Conservation (phyloP, 2,888 invertebrate genomes). For the Galerucella nymphaeae region DNA sequence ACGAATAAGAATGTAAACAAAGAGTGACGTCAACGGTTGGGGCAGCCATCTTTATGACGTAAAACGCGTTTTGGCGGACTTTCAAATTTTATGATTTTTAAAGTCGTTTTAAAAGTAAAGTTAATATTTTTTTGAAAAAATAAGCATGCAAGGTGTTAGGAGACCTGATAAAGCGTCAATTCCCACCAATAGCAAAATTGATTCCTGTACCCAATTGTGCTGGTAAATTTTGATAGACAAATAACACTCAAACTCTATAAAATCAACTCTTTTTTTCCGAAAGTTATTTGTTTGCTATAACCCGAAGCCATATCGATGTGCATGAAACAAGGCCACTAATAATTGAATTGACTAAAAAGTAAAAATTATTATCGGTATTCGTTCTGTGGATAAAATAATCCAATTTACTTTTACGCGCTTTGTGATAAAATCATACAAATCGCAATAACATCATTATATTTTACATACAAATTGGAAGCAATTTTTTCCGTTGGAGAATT, state of each 20-base stretch:
- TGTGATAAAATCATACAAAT: conserved; percentile 1
- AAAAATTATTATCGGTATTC: neutral
- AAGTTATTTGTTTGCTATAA: neutral
- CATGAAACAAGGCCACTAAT: conserved; percentile 4
- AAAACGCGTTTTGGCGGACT: too few species aligned
- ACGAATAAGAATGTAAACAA: too few species aligned
- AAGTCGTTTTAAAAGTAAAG: too few species aligned
- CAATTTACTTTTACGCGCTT: neutral
- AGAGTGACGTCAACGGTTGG: too few species aligned
- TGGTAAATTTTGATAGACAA: neutral
- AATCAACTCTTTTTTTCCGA: neutral
- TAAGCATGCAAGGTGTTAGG: too few species aligned
- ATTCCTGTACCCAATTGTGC: too few species aligned
- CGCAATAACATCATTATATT: conserved; percentile 2
- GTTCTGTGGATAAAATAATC: conserved; percentile 1
- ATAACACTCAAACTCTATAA: neutral
- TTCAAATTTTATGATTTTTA: too few species aligned
- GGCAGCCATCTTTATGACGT: too few species aligned
- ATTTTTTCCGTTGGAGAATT: neutral
- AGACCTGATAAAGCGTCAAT: too few species aligned
- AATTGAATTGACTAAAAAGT: conserved; percentile 2
- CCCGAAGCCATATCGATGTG: neutral
- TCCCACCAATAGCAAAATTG: too few species aligned
- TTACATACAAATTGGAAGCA: neutral
- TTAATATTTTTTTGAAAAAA: too few species aligned